These are phyloP conservation scores for Perognathus longimembris DNA, from an alignment of 2,113 vertebrate genomes.

Conservation along the genomic window DNA sequence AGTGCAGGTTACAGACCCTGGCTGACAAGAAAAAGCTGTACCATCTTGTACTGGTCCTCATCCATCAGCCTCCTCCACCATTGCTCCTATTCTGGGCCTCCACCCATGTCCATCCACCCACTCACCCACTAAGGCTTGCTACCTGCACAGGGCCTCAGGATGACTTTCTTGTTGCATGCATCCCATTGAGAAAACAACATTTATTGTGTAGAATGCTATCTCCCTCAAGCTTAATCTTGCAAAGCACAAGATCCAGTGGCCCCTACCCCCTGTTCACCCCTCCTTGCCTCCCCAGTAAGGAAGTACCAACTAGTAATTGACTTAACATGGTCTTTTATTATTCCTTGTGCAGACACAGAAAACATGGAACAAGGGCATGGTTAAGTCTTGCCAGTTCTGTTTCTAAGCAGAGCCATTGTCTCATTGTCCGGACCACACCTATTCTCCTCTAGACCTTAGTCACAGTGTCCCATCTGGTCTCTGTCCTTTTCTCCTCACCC, in stretches of 20 bases:
- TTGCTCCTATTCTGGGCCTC: neutral
- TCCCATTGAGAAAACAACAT: neutral
- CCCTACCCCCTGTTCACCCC: neutral
- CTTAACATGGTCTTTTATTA: neutral
- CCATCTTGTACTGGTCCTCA: neutral
- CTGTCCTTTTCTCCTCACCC: neutral
- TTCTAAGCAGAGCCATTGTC: neutral
- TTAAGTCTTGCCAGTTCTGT: neutral
- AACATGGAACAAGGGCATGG: neutral
- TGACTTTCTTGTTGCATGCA: neutral
- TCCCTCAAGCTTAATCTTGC: neutral
- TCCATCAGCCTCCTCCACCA: neutral
- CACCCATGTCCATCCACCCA: neutral
- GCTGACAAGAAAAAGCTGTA: neutral
- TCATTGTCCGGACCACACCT: neutral
- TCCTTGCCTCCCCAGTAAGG: neutral
- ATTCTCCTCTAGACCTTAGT: neutral
- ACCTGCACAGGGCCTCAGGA: neutral
- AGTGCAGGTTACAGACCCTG: neutral
- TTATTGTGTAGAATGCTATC: neutral
- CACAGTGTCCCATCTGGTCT: neutral
- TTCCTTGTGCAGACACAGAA: neutral
- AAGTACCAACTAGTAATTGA: neutral
- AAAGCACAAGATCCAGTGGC: neutral
- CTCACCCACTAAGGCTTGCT: accelerated